Percentiles rank a stretch among this genome's conserved stretches.
Conservation (phyloP, 2,113 vertebrate genomes). For the Lophius piscatorius region DNA sequence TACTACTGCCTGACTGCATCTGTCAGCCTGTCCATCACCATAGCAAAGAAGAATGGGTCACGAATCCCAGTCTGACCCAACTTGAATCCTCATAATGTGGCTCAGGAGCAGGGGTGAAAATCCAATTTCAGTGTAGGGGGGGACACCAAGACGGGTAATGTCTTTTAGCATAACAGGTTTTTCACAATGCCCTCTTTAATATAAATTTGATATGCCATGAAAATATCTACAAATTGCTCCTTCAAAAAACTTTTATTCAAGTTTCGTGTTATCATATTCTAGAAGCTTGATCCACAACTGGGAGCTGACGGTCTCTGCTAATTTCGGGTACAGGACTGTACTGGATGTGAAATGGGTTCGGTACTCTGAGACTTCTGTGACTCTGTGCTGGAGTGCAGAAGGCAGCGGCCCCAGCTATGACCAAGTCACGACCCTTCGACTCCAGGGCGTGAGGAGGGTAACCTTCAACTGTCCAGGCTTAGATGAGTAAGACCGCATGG, state of each 20-base stretch:
- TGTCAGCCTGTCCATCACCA: too few relatives aligned
- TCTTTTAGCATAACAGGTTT: too few relatives aligned
- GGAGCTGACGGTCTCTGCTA: conserved; percentile 83
- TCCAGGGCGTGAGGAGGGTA: conserved; percentile 82
- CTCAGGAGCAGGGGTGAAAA: too few relatives aligned
- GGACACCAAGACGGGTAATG: too few relatives aligned
- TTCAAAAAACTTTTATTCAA: too few relatives aligned
- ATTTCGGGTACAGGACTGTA: conserved; percentile 70
- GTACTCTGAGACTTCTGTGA: conserved; percentile 81
- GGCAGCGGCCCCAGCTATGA: conserved; percentile 73
- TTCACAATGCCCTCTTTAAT: too few relatives aligned
- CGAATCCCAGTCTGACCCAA: too few relatives aligned
- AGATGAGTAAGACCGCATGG: conserved; percentile 61
- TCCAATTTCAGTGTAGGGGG: too few relatives aligned
- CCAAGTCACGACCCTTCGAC: conserved; percentile 77
- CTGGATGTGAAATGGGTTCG: conserved; percentile 67
- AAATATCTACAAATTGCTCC: background rate
- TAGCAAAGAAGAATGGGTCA: too few relatives aligned
- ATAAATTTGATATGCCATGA: too few relatives aligned
- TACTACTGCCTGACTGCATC: too few relatives aligned
- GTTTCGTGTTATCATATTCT: conserved; percentile 5
- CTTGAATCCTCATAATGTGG: too few relatives aligned
- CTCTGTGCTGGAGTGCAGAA: conserved; percentile 81
- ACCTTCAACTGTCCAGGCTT: conserved; percentile 59
- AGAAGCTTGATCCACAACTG: conserved; percentile 75